Evolutionary conservation across 2,113 vertebrate species (phyloP).

Genomic region (Lepidiolamprologus cunningtoni): DNA sequence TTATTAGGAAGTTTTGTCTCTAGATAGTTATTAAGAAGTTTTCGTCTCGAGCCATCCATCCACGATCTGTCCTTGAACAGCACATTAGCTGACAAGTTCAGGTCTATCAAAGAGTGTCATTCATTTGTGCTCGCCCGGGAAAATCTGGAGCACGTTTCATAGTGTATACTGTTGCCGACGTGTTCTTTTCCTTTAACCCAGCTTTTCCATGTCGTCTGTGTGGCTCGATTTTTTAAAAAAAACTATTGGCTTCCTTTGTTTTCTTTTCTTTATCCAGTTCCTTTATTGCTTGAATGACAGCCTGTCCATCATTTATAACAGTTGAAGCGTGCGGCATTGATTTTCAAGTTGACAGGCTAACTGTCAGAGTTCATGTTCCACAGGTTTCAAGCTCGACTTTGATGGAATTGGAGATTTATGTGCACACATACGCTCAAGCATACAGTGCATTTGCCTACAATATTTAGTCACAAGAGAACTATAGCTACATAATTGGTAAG

Average conservation of each 20-base stretch:
- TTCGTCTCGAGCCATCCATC: conserved; percentile 12
- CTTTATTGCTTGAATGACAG: conserved; percentile 2
- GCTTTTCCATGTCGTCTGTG: background rate
- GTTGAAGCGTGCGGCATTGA: background rate
- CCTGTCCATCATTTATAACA: conserved; percentile 14
- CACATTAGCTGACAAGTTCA: conserved; percentile 8
- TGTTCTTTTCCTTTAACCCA: background rate
- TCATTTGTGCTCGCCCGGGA: background rate
- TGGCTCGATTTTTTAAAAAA: accelerated
- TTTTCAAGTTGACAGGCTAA: conserved; percentile 6
- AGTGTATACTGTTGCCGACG: background rate
- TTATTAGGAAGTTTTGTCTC: conserved; percentile 4
- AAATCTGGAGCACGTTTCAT: background rate
- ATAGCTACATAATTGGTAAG: background rate
- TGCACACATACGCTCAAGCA: background rate
- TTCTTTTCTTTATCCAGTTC: background rate
- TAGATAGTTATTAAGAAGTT: conserved; percentile 1
- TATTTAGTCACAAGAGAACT: background rate
- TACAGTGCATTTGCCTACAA: background rate
- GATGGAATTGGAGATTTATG: background rate
- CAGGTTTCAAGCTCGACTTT: background rate
- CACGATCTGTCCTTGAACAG: background rate
- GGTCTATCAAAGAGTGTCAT: conserved; percentile 16
- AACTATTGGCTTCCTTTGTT: background rate
- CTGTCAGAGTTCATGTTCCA: conserved; percentile 4